Percentiles rank a stretch among this genome's conserved stretches.
These are phyloP conservation scores for Myotis lucifugus DNA, from an alignment of 2,113 vertebrate genomes.

Conservation along the genomic window DNA sequence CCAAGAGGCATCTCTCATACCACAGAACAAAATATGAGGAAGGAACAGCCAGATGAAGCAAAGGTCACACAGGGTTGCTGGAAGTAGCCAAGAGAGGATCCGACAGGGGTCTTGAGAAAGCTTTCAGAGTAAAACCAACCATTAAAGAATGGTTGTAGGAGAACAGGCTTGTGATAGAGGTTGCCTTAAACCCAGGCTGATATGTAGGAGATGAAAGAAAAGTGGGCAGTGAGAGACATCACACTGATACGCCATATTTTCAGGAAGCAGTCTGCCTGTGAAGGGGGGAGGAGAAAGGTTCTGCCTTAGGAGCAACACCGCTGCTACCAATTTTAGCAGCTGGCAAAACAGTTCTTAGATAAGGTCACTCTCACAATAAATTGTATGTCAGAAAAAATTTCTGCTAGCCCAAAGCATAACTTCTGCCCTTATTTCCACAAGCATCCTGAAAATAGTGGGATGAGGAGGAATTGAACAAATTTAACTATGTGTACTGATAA, in stretches of 20 bases:
- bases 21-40: not conserved
- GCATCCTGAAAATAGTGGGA: not conserved
- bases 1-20: not conserved
- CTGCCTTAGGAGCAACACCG: fast-evolving
- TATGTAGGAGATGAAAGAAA: not conserved
- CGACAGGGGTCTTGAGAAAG: not conserved
- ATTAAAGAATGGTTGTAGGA: not conserved
- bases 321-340: not conserved
- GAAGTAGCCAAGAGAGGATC: not conserved
- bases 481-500: not conserved
- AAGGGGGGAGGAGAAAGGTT: fast-evolving
- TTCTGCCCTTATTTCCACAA: not conserved
- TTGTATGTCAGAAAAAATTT: not conserved
- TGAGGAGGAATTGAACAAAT: not conserved
- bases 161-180: not conserved
- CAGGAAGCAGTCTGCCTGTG: not conserved
- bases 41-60: not conserved
- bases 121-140: not conserved
- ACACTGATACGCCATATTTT: fast-evolving
- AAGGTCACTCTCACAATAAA: not conserved
- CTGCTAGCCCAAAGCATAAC: not conserved
- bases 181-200: not conserved
- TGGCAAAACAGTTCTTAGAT: not conserved
- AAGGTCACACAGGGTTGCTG: not conserved
- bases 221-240: not conserved